These are phyloP conservation scores for Drosophila sp. DNA, from an alignment of 1,140 invertebrate genomes.

Conservation along the genomic window DNA sequence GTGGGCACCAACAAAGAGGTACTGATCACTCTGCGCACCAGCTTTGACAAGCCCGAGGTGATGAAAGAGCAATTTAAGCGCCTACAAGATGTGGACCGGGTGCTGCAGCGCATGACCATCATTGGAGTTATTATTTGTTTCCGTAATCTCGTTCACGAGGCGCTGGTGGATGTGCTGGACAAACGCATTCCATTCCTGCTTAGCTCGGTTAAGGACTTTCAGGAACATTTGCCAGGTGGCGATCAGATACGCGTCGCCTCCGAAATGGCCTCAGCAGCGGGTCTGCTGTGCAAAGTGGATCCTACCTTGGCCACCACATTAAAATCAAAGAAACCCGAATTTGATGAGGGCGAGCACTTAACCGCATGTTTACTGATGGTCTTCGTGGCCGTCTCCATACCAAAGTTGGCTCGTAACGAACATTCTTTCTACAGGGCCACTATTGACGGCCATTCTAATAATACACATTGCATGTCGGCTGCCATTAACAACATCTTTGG, in stretches of 20 bases:
- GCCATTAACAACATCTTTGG: constrained; percentile 99
- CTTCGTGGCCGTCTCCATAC: constrained; percentile 98
- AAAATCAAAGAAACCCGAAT: constrained; percentile 93
- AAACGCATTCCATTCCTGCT: constrained; percentile 98
- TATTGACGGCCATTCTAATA: constrained; percentile 97
- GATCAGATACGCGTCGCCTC: constrained; percentile 97
- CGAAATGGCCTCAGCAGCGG: constrained; percentile 98
- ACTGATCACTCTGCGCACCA: constrained; percentile 94
- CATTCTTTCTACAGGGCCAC: constrained; percentile 95
- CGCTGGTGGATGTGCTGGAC: constrained; percentile 96
- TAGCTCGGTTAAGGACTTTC: constrained; percentile 97
- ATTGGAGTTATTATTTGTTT: constrained; percentile 99
- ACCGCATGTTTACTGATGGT: constrained; percentile 98
- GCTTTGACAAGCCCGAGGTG: constrained; percentile 98
- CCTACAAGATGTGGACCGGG: constrained; percentile 95
- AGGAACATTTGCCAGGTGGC: constrained; percentile 95
- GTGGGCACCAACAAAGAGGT: constrained; percentile 97
- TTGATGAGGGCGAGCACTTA: constrained; percentile 95
- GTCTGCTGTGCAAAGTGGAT: constrained; percentile 96
- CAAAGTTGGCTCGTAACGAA: constrained; percentile 96
- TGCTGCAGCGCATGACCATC: constrained; percentile 98
- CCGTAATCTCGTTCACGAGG: constrained; percentile 95
- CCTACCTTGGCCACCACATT: constrained; percentile 95
- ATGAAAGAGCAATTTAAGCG: constrained; percentile 99
- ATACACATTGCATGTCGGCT: constrained; percentile 98